phyloP scores from a whole-genome alignment of 2,113 vertebrate genomes.

The Tinamus guttatus region DNA sequence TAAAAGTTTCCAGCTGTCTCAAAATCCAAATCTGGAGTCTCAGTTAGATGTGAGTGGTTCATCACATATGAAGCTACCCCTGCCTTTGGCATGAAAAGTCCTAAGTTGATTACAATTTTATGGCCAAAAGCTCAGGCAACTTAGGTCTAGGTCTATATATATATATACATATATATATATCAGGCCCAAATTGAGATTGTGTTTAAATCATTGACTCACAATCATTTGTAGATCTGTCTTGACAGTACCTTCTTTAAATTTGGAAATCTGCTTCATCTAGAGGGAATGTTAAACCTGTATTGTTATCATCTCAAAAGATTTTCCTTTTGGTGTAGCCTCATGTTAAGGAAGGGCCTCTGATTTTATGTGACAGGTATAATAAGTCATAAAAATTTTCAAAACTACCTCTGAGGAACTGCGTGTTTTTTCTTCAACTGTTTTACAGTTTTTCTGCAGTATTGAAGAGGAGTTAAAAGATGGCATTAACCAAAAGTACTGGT shows the following conservation, averaged over 20 bases:
- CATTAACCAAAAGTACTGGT: neutral
- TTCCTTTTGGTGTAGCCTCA: conserved; percentile 14
- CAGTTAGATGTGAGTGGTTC: conserved; percentile 22
- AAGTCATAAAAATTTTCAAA: neutral
- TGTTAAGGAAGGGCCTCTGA: neutral
- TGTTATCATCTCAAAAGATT: neutral
- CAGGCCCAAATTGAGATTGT: neutral
- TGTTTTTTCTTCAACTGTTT: neutral
- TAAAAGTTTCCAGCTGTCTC: conserved; percentile 69
- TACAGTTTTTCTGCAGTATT: neutral
- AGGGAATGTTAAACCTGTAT: neutral
- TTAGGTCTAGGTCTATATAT: neutral
- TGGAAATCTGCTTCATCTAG: neutral
- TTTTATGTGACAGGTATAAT: neutral
- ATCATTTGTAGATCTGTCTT: conserved; percentile 37
- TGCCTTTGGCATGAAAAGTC: conserved; percentile 26
- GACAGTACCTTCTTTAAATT: neutral
- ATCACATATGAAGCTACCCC: neutral
- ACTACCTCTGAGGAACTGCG: neutral
- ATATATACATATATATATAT: neutral
- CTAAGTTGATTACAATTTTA: neutral
- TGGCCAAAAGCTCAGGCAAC: neutral
- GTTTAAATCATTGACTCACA: neutral
- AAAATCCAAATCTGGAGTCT: conserved; percentile 46
- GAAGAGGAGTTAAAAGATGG: neutral